Evolutionary conservation across 92 coral and sea anemone genomes (phyloP).

Genomic region (Phenganax marumi): DNA sequence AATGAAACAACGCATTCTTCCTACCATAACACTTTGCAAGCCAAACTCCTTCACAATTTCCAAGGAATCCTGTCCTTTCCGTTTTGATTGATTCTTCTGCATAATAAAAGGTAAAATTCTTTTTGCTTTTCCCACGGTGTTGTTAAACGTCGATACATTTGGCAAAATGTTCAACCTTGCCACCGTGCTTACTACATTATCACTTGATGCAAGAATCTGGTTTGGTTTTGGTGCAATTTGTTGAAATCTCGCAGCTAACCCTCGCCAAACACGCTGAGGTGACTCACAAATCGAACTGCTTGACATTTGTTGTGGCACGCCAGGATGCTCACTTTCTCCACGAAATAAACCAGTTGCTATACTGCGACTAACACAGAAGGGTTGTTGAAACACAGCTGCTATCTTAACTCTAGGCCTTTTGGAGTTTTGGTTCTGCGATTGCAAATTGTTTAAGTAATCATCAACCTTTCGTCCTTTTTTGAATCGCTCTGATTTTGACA

Average conservation of each 20-base stretch:
- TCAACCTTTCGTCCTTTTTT: not conserved
- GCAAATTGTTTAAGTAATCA: not conserved
- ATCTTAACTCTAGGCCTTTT: not conserved
- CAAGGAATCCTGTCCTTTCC: not conserved
- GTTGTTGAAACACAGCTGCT: constrained; percentile 7
- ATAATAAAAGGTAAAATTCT: not conserved
- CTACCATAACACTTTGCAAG: not conserved
- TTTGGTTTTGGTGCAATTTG: not conserved
- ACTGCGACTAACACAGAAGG: not conserved
- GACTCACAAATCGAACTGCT: not conserved
- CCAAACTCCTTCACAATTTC: not conserved
- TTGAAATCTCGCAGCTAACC: constrained; percentile 1
- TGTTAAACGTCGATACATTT: not conserved
- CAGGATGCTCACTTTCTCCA: not conserved
- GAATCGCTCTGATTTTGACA: constrained; percentile 5
- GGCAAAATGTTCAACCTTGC: not conserved
- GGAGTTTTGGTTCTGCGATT: not conserved
- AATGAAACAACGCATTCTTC: no score
- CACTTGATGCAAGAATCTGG: not conserved
- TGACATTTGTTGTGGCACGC: not conserved
- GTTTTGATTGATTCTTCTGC: not conserved
- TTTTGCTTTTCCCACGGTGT: constrained; percentile 4
- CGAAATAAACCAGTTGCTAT: not conserved
- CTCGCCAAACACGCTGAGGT: not conserved
- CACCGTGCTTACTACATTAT: not conserved